A percentile compares a stretch with the other conserved stretches of the same genome.
phyloP scores from a whole-genome alignment of 1,140 invertebrate genomes.

The Cheumatopsyche charites region DNA sequence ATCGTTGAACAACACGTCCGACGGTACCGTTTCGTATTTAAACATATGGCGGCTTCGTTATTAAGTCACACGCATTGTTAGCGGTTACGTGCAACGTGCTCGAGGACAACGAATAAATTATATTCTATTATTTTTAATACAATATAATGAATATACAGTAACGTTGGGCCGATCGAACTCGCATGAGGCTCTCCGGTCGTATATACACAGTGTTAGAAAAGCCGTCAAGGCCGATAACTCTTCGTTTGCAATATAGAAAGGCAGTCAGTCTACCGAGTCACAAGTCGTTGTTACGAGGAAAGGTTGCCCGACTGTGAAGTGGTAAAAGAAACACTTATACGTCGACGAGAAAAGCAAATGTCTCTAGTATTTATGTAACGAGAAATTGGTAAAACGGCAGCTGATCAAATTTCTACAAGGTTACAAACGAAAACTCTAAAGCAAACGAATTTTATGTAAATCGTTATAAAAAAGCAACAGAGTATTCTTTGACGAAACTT shows the following conservation, averaged over 20 bases:
- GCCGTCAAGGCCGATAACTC: conserved; percentile 36
- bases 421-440: neutral
- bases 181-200: conserved; percentile 4
- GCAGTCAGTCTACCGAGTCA: conserved; percentile 29
- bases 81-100: neutral
- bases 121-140: neutral
- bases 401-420: conserved; percentile 24
- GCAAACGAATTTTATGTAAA: too few species aligned
- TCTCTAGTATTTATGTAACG: neutral
- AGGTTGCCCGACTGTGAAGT: conserved; percentile 6
- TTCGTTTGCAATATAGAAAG: conserved; percentile 34
- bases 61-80: neutral
- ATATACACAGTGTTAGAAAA: conserved; percentile 19
- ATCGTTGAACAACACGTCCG: neutral
- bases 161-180: neutral
- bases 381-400: conserved; percentile 1
- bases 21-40: conserved; percentile 13
- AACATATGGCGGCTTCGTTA: conserved; percentile 10
- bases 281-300: conserved; percentile 15
- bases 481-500: too few species aligned
- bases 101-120: neutral
- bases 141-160: neutral
- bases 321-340: neutral
- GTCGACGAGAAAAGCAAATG: neutral
- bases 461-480: too few species aligned